Conservation (phyloP, 2,113 vertebrate genomes). For the Sisor rabdophorus region DNA sequence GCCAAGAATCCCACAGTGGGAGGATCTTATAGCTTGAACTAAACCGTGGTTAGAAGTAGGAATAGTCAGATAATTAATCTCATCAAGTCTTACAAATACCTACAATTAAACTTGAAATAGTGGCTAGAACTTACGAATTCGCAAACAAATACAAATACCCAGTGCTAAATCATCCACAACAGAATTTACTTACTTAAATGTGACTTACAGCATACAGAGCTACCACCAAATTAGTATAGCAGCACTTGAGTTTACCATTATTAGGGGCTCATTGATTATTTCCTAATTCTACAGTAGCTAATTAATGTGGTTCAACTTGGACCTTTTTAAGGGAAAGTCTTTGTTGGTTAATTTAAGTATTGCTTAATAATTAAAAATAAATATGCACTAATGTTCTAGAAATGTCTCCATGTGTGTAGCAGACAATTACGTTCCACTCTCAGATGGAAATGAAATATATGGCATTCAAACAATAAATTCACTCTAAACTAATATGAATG, state of each 20-base stretch:
- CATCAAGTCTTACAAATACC: slow-evolving; percentile 11
- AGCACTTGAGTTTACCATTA: not conserved
- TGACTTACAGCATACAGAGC: not conserved
- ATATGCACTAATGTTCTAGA: not conserved
- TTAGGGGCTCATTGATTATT: not conserved
- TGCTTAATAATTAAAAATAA: not conserved
- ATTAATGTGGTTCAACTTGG: not conserved
- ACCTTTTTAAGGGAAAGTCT: not conserved
- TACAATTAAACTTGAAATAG: not conserved
- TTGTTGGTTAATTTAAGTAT: not conserved
- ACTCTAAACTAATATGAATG: too few species aligned
- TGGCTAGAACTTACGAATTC: not conserved
- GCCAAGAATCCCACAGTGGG: slow-evolving; percentile 54
- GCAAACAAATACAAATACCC: not conserved
- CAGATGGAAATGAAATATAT: too few species aligned
- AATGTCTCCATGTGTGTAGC: too few species aligned
- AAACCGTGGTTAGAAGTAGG: slow-evolving; percentile 41
- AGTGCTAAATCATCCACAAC: not conserved
- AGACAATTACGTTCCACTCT: too few species aligned
- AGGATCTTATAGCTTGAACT: slow-evolving; percentile 51
- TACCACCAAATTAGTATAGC: not conserved
- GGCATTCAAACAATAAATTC: too few species aligned
- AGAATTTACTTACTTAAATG: slow-evolving; percentile 4
- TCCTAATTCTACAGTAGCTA: not conserved
- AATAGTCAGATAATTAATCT: slow-evolving; percentile 10